Base-by-base conservation (phyloP, 2,113 vertebrate genomes). In the Chionodraco myersi region DNA sequence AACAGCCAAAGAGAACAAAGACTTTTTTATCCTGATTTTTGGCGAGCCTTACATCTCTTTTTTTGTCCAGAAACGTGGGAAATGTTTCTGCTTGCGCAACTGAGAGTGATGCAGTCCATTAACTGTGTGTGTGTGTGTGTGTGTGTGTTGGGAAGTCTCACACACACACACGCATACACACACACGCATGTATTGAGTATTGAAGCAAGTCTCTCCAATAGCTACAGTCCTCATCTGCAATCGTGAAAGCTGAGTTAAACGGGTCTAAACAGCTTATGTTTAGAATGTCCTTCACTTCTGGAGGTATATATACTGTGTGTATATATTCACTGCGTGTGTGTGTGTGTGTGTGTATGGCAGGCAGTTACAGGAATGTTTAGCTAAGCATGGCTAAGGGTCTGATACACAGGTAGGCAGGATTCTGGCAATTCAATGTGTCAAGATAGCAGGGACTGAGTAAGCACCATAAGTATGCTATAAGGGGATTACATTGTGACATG, bases 361-460 rank as follows among this genome's bases (percentile, higher is more conserved):
- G 47, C 72, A 56, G 51, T 66, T 75, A n/a, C 21, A 80, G 56
- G 54, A 84, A 58, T 82, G 75, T 88, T 82, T 65, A 83, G 84
- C 72, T 79, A 54, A 86, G 83, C 85, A 84, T 66, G 77, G 72
- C 83, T 57, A 79, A 75, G 52, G 34, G 54, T 60, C 63, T 80
- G 70, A 87, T 82, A 44, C 70, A 77, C 79, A 79, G 73, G 86
- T 87, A 79, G 56, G 72, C 68, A 80, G 79, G 59, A 79, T 88
- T 82, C 45, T 73, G 75, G 61, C 69, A 88, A 75, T 85, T 71
- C 74, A 60, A 3, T 79, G 52, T 83, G 69, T 86, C 82, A 83
- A 62, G 87, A 87, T 89, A 84, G 83, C 82, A 72, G 66, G 60
- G 6, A 75, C 10, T 90, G 72, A 92, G 84, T 87, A 86, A 92